Conservation (phyloP, 2,113 vertebrate genomes). For the Potamarius usumacintae region DNA sequence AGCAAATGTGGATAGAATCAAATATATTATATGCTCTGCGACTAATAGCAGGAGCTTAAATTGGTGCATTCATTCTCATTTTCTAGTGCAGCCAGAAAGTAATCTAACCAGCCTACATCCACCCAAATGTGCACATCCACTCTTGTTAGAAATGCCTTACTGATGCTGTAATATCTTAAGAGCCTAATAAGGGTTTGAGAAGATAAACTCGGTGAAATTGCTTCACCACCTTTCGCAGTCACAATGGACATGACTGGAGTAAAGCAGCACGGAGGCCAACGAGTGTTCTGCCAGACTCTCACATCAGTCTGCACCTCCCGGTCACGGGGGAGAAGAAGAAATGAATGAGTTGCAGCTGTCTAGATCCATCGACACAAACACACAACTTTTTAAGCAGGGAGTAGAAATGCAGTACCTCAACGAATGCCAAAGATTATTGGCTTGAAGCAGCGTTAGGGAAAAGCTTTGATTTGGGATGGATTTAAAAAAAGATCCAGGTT, state of each 20-base stretch:
- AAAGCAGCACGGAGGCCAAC: conserved; percentile 46
- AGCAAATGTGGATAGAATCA: no score
- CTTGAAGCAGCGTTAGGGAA: background rate
- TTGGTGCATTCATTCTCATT: conserved; percentile 9
- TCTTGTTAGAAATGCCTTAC: conserved; percentile 38
- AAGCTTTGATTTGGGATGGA: conserved; percentile 9
- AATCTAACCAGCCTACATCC: conserved; percentile 4
- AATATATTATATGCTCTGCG: background rate
- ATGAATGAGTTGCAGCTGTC: conserved; percentile 26
- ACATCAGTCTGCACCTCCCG: conserved; percentile 39
- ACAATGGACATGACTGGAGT: conserved; percentile 26
- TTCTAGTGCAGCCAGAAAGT: background rate
- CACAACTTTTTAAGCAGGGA: background rate
- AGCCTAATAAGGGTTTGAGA: conserved; percentile 41
- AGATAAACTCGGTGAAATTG: conserved; percentile 51
- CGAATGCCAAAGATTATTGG: conserved; percentile 5
- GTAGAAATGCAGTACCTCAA: background rate
- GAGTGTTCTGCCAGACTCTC: conserved; percentile 59
- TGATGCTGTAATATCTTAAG: conserved; percentile 34
- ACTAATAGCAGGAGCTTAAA: background rate
- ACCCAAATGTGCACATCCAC: conserved; percentile 20
- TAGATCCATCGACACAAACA: conserved; percentile 35
- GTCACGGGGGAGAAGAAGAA: conserved; percentile 37
- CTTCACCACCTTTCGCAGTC: conserved; percentile 42
- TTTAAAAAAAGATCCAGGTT: background rate